Conservation (phyloP, 2,888 invertebrate species). For the Nephrotoma appendiculata region DNA sequence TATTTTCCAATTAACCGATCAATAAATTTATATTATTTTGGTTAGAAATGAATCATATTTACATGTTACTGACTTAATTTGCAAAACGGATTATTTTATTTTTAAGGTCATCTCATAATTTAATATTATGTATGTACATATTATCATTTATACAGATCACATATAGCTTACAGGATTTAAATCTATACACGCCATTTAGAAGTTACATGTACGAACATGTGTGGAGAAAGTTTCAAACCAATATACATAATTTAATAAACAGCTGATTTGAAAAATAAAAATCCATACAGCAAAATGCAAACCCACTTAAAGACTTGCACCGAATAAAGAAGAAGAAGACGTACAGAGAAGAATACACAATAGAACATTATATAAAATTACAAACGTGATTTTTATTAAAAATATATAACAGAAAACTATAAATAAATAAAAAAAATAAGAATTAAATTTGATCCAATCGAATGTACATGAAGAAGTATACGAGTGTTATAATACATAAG, state of each 20-base stretch:
- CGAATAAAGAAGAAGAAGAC: no score
- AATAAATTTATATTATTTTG: neutral
- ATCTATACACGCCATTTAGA: neutral
- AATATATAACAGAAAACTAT: neutral
- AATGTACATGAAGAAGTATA: neutral
- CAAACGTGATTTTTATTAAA: neutral
- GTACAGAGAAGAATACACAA: neutral
- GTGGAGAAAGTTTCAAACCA: neutral
- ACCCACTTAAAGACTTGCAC: neutral
- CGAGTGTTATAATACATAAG: neutral
- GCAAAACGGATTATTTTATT: neutral
- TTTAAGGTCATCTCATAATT: neutral
- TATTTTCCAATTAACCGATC: neutral
- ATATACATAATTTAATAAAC: neutral
- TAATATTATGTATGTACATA: neutral
- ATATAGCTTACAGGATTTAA: neutral
- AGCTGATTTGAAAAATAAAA: neutral
- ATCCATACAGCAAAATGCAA: neutral
- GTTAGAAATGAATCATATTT: neutral
- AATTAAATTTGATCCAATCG: neutral
- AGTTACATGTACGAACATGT: neutral
- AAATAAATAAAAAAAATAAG: neutral
- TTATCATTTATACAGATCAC: neutral
- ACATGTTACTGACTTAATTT: neutral
- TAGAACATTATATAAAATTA: neutral